Conservation (phyloP, 1,140 invertebrate genomes). For the Eueides isabella region DNA sequence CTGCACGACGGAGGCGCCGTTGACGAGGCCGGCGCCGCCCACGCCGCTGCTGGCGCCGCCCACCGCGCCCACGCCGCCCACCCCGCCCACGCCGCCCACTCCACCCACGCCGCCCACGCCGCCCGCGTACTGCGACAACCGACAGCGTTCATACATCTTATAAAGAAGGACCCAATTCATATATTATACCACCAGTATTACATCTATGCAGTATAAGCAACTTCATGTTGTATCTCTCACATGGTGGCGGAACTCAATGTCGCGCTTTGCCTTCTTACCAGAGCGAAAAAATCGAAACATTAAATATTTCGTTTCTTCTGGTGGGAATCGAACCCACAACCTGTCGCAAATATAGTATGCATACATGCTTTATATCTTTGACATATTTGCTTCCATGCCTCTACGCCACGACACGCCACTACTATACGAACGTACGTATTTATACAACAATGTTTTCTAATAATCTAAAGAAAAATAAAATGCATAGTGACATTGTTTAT, state of each 20-base stretch:
- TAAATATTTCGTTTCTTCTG: neutral
- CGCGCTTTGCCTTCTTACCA: neutral
- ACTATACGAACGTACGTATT: no score
- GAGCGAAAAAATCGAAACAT: neutral
- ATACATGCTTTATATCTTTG: no score
- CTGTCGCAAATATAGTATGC: no score
- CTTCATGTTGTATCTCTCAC: no score
- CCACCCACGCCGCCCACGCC: constrained; percentile 53
- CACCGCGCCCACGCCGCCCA: constrained; percentile 52
- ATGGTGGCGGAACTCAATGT: neutral
- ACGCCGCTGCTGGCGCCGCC: constrained; percentile 50
- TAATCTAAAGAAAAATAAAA: neutral
- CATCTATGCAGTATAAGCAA: no score
- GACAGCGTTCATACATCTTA: neutral
- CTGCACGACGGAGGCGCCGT: constrained; percentile 64
- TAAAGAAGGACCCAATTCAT: no score
- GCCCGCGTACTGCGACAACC: constrained; percentile 54
- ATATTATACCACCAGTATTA: no score
- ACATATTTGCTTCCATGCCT: no score
- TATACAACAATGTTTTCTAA: neutral
- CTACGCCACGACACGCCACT: no score
- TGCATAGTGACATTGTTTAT: neutral
- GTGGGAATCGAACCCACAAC: no score
- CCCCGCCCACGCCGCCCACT: constrained; percentile 49
- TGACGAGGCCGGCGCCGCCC: constrained; percentile 62